phyloP scores from a whole-genome alignment of 2,113 vertebrate species.

The Alexandromys fortis region DNA sequence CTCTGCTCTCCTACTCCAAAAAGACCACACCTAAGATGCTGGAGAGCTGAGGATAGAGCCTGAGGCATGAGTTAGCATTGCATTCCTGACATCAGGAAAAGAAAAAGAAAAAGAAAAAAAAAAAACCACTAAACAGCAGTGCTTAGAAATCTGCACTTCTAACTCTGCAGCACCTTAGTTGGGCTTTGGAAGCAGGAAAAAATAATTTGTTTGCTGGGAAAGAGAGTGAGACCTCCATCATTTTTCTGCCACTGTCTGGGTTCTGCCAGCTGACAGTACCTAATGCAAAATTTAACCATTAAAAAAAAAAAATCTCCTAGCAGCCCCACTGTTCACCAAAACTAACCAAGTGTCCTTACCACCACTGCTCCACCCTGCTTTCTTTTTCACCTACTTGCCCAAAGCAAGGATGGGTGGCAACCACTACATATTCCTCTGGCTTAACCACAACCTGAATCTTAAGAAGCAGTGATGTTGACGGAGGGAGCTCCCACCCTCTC shows the following conservation, averaged over 20 bases:
- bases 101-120: background rate
- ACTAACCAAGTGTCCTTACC: background rate
- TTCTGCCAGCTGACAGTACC: conserved; percentile 1
- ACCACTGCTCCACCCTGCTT: background rate
- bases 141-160: conserved; percentile 2
- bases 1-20: background rate
- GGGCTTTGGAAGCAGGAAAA: background rate
- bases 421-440: background rate
- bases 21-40: conserved; percentile 72
- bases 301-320: background rate
- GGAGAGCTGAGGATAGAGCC: background rate
- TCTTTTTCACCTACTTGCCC: background rate
- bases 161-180: background rate
- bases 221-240: conserved; percentile 16
- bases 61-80: background rate
- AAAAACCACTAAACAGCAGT: background rate
- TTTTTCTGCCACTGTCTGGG: conserved; percentile 46
- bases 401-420: background rate
- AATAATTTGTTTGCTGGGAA: background rate
- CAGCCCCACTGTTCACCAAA: background rate
- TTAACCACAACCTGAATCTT: background rate
- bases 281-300: background rate
- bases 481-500: conserved; percentile 29
- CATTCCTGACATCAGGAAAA: background rate
- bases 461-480: background rate